A percentile compares a stretch with the other conserved stretches of the same genome.
These are phyloP conservation scores for Cardinalis cardinalis DNA, from an alignment of 2,113 vertebrate species.

Conservation along the genomic window DNA sequence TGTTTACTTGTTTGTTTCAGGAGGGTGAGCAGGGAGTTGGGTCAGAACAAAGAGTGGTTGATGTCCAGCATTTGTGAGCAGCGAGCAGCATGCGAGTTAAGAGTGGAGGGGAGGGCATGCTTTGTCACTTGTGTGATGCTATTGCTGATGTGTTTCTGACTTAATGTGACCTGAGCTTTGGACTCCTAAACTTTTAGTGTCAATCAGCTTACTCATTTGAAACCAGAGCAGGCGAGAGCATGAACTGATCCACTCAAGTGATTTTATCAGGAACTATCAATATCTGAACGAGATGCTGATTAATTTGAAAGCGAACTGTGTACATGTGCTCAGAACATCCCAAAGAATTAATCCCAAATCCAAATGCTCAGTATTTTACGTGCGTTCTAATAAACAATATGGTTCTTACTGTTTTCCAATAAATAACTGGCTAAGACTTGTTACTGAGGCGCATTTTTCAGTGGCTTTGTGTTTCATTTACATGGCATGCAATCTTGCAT, in stretches of 20 bases:
- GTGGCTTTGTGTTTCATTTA: neutral
- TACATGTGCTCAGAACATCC: fast-evolving
- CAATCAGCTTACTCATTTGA: neutral
- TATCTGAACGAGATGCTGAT: neutral
- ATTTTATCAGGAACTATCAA: neutral
- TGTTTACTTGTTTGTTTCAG: neutral
- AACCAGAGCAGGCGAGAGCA: neutral
- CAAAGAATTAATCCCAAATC: neutral
- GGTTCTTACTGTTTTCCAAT: neutral
- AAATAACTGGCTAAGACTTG: neutral
- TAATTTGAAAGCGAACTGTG: neutral
- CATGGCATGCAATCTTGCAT: fast-evolving
- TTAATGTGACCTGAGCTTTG: neutral
- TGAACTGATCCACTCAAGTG: neutral
- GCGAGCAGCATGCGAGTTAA: fast-evolving
- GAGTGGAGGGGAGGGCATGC: neutral
- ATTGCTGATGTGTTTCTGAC: neutral
- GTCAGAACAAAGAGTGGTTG: neutral
- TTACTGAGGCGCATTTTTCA: neutral
- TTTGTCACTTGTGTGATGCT: neutral
- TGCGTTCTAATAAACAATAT: neutral
- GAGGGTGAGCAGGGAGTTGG: neutral
- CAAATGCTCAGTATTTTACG: neutral
- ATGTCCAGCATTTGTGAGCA: neutral
- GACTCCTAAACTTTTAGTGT: neutral